Conservation (phyloP, 2,888 invertebrate genomes). For the Meteorus colon region DNA sequence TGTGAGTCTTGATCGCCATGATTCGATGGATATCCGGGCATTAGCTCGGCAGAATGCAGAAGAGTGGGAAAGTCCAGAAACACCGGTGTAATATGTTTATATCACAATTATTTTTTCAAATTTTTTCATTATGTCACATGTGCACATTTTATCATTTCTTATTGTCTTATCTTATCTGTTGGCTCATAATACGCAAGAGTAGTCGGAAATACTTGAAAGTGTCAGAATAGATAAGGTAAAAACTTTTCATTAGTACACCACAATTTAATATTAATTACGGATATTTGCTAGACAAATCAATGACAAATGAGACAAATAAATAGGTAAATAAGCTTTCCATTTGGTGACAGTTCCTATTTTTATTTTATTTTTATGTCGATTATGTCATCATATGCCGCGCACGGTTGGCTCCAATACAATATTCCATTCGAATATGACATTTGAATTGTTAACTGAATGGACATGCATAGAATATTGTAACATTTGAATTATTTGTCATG, state of each 20-base stretch:
- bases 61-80: slow-evolving; percentile 69
- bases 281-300: background rate
- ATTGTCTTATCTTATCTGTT: background rate
- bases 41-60: slow-evolving; percentile 60
- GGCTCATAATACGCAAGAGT: background rate
- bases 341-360: background rate
- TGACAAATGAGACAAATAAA: background rate
- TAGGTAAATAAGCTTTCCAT: background rate
- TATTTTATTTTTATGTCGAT: background rate
- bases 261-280: background rate
- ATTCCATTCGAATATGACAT: background rate
- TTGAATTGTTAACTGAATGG: background rate
- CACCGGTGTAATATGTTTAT: slow-evolving; percentile 63
- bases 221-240: slow-evolving; percentile 1
- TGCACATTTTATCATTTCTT: background rate
- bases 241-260: background rate
- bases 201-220: background rate
- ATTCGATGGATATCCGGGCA: slow-evolving; percentile 51
- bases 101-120: background rate
- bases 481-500: background rate
- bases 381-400: background rate
- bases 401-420: slow-evolving; percentile 4
- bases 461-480: background rate
- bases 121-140: background rate
- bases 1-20: slow-evolving; percentile 58